Percentiles rank a stretch among this genome's conserved stretches.
phyloP scores from a whole-genome alignment of 1,140 invertebrate species.

The Phymorhynchus buccinoides region DNA sequence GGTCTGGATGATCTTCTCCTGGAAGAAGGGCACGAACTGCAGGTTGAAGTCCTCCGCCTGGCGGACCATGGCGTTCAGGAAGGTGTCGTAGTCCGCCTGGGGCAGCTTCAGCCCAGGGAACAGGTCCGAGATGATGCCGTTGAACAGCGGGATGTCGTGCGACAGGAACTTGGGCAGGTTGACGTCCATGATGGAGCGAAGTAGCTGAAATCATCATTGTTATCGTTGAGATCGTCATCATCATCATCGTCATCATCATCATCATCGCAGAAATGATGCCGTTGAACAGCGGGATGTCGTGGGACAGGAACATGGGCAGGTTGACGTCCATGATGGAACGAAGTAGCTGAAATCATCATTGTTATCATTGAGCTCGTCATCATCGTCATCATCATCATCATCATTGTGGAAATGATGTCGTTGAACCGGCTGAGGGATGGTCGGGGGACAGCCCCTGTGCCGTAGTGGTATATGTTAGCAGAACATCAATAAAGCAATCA shows the following conservation, averaged over 20 bases:
- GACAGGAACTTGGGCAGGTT: slow-evolving; percentile 75
- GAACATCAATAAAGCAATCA: no score
- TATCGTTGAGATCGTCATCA: no score
- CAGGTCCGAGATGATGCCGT: slow-evolving; percentile 74
- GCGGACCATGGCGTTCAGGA: slow-evolving; percentile 69
- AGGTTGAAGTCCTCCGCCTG: slow-evolving; percentile 69
- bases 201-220: slow-evolving; percentile 64
- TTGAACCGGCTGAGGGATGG: no score
- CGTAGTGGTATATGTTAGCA: no score
- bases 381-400: no score
- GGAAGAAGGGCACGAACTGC: slow-evolving; percentile 72
- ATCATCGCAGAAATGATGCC: slow-evolving; percentile 68
- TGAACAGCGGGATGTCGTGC: slow-evolving; percentile 75
- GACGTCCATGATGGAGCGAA: slow-evolving; percentile 75
- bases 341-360: no score
- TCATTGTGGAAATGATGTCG: no score
- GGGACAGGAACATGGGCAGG: slow-evolving; percentile 74
- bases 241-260: no score
- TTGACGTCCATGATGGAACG: slow-evolving; percentile 75
- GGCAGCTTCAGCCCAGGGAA: slow-evolving; percentile 72
- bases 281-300: slow-evolving; percentile 75
- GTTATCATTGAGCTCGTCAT: no score
- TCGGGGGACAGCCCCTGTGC: no score
- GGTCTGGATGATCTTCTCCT: slow-evolving; percentile 74
- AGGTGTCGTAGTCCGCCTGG: slow-evolving; percentile 79